These are phyloP conservation scores for Acronicta psi DNA, from an alignment of 2,888 invertebrate genomes.

Conservation along the genomic window DNA sequence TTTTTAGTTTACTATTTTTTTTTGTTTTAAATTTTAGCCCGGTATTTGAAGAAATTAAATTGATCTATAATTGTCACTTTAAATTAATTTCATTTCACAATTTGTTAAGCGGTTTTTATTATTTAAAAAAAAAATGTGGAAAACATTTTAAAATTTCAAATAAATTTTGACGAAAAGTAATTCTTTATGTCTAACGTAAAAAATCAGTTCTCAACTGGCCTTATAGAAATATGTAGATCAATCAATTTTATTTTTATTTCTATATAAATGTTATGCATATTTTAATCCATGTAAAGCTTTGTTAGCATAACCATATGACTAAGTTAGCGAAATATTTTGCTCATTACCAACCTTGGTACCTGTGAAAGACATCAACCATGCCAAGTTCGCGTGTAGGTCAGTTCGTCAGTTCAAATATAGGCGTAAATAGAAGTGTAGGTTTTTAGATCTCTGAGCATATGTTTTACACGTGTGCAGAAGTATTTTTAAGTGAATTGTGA, in stretches of 20 bases:
- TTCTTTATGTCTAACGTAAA: no score
- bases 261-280: not conserved
- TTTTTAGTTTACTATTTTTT: not conserved
- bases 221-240: no score
- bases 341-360: conserved; percentile 43
- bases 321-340: conserved; percentile 50
- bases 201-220: no score
- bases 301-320: conserved; percentile 13
- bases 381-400: conserved; percentile 57
- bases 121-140: no score
- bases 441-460: conserved; percentile 5
- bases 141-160: no score
- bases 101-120: no score
- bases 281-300: conserved; percentile 10
- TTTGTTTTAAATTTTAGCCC: no score
- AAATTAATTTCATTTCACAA: no score
- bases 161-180: no score
- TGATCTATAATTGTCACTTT: no score
- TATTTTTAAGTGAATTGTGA: not conserved
- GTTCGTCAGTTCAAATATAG: conserved; percentile 28
- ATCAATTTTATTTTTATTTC: no score
- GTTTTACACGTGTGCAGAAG: not conserved
- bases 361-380: conserved; percentile 50
- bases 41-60: no score
- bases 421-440: conserved; percentile 14